Base-by-base conservation (phyloP, 2,113 vertebrate genomes). In the Apeltes quadracus region DNA sequence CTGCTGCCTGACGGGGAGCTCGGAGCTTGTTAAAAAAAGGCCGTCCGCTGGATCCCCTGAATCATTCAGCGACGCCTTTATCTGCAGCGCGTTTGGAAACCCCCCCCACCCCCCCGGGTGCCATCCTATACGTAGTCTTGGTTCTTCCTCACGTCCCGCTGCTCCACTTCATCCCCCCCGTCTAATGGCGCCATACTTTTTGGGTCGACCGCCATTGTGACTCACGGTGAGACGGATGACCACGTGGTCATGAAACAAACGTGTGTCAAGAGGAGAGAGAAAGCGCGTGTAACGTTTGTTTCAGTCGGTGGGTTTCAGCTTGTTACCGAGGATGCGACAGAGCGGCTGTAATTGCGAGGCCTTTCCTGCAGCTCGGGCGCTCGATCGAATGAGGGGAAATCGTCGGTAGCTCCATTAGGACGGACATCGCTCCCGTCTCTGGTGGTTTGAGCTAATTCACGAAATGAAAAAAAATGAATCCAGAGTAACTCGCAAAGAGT, bases 1-100 rank as follows among this genome's bases (percentile, higher is more conserved):
- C 83, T 78, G 75, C 64, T 57, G 72, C 72, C 78, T 50, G 61
- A 62, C 32, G 15, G 22, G 27, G 61, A 78, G 62, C 78, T 72
- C 55, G 15, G 75, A 64, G 71, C 88, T 83, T 78, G 86, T 87
- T 87, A 86, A 84, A 85, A 87, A 83, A 80, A 78, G 85, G 10
- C 48, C 25, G 12, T 84, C 12, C 68, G 66, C 67, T 27, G 63
- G 73, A 51, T 57, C 48, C 63, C 29, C 51, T 56, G 63, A 69
- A 77, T 71, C 66, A 55, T 73, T 69, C 43, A 48, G 48, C 5
- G 51, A 64, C 65, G 32, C 20, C 56, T 59, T 61, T 78, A 68
- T 56, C 63, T 46, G 38, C n/a, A 14, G 43, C 59, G 77, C 75
- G 77, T 77, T 68, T 61, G 65, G n/a, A 23, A 59, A 77, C 55